Base-by-base conservation (phyloP, 2,113 vertebrate genomes). In the Erinaceus europaeus region DNA sequence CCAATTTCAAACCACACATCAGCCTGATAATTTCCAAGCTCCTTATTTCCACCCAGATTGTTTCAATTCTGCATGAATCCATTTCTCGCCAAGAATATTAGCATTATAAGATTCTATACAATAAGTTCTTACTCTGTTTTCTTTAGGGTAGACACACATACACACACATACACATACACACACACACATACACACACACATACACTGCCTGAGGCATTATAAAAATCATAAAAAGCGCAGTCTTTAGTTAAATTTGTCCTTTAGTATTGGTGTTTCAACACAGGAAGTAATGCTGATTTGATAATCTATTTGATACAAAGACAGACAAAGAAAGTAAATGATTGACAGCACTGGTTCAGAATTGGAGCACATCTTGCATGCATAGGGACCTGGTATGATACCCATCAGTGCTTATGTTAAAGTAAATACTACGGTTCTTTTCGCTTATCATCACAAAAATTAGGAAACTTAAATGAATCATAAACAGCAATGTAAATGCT, bases 11-110 rank as follows among this genome's bases (percentile, higher is more conserved):
- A 23, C 21, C 32, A 71, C 38, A 88, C 18, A 75, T 10, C 23
- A 50, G 18, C 23, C 20, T 89, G 59, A 40, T 59, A n/a, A 64
- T 88, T 84, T 86, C 68, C 18, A 69, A 86, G 36, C 5, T 71
- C 11, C 6, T 1, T 32, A 27, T 57, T 85, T 87, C 65, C 15
- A 17, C 34, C n/a, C 72, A 68, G 38, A 46, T 50, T 42, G 36
- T 74, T 57, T 5, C 36, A 75, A 46, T 62, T 74, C 25, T 73
- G 11, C 15, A 53, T 36, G 42, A 6, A 5, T 67, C 8, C 25
- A 46, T 53, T 84, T 62, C 42, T 65, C 80, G 27, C 13, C 40
- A 42, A 20, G 62, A 46, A 69, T 44, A 27, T 62, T 89, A 76
- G 20, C 13, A 14, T 40, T 59, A 8, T 44, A 75, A 77, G 9